A percentile compares a stretch with the other conserved stretches of the same genome.
Evolutionary conservation across 2,888 invertebrate genomes (phyloP).

Genomic region (Scrobipalpa costella): DNA sequence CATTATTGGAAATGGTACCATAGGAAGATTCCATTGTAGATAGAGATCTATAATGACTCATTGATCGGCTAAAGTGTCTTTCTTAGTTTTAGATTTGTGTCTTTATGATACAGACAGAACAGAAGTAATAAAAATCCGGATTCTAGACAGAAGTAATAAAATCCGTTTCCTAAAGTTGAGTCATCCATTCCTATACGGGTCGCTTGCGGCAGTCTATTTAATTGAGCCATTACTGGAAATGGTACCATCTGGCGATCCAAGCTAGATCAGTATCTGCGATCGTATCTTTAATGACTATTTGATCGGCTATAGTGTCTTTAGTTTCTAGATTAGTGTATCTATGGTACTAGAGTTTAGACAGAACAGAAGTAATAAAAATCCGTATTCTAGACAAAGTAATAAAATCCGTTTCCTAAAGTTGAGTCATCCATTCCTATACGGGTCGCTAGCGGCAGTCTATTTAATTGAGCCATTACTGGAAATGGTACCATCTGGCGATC

Average conservation of each 20-base stretch:
- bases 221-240: conserved; percentile 4
- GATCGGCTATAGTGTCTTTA: not conserved
- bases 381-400: no score
- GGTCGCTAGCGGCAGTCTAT: not conserved
- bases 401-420: not conserved
- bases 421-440: not conserved
- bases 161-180: not conserved
- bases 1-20: not conserved
- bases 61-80: not conserved
- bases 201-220: not conserved
- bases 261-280: no score
- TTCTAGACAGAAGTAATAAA: no score
- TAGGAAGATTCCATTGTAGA: not conserved
- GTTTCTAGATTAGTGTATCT: no score
- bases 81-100: no score
- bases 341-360: not conserved
- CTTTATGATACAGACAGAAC: not conserved
- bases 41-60: not conserved
- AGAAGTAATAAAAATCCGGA: no score
- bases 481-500: not conserved
- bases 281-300: not conserved
- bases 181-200: not conserved
- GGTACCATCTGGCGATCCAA: not conserved
- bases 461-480: conserved; percentile 6
- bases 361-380: no score